A percentile compares a stretch with the other conserved stretches of the same genome.
Evolutionary conservation across 1,140 invertebrate species (phyloP).

Genomic region (Harlomillsia oculata): DNA sequence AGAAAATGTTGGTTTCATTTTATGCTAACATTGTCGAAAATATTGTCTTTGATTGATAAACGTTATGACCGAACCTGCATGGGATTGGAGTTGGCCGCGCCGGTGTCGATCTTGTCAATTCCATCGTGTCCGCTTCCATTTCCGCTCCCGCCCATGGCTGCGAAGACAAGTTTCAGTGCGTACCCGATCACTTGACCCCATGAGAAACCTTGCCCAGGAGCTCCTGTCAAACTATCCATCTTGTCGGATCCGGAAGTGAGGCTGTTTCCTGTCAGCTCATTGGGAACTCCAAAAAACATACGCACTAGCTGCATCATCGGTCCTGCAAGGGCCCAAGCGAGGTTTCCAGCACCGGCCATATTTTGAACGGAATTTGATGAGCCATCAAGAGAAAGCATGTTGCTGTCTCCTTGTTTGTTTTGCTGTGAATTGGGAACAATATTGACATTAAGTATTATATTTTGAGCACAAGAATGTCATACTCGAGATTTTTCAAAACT

Average conservation of each 20-base stretch:
- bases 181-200: slow-evolving; percentile 51
- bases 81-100: slow-evolving; percentile 51
- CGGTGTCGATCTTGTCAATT: slow-evolving; percentile 73
- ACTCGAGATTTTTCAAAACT: no score
- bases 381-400: neutral
- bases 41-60: no score
- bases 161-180: slow-evolving; percentile 68
- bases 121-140: slow-evolving; percentile 57
- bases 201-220: slow-evolving; percentile 35
- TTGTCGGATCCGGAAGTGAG: slow-evolving; percentile 31
- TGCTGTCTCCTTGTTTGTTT: slow-evolving; percentile 4
- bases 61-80: slow-evolving; percentile 67
- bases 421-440: neutral
- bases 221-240: slow-evolving; percentile 23
- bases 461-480: no score
- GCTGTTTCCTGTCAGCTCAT: slow-evolving; percentile 27
- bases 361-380: no score
- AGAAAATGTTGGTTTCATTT: no score
- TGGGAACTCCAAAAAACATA: slow-evolving; percentile 30
- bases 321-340: slow-evolving; percentile 25
- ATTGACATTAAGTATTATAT: no score
- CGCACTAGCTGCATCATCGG: slow-evolving; percentile 29
- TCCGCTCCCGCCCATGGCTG: slow-evolving; percentile 59
- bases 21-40: no score
- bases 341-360: slow-evolving; percentile 6